Evolutionary conservation across 2,113 vertebrate genomes (phyloP).

Genomic region (Alces alces): DNA sequence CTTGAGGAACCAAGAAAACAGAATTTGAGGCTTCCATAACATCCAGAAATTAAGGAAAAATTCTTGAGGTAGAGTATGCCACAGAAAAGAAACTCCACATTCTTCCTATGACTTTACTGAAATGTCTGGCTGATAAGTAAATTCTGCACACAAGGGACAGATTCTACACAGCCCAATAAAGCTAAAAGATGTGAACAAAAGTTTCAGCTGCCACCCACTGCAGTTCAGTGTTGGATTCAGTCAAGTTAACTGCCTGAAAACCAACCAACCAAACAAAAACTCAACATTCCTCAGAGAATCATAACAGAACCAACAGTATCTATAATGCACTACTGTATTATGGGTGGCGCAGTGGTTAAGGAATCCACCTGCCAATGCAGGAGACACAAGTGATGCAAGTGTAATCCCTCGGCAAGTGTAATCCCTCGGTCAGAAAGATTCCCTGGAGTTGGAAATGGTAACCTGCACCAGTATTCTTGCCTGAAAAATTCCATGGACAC

Average conservation of each 20-base stretch:
- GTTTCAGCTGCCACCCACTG: not conserved
- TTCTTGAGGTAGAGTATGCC: not conserved
- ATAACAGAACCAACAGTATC: not conserved
- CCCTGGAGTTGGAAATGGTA: not conserved
- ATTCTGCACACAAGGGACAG: not conserved
- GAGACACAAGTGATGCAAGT: not conserved
- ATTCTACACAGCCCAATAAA: not conserved
- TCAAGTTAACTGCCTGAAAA: not conserved
- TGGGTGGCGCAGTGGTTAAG: not conserved
- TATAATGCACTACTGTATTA: not conserved
- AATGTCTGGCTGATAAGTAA: not conserved
- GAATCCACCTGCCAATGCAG: not conserved
- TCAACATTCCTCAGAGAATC: not conserved
- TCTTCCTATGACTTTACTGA: not conserved
- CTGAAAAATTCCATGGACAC: not conserved
- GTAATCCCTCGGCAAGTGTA: not conserved
- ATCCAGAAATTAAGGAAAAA: not conserved
- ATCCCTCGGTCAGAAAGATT: not conserved
- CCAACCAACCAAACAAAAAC: not conserved
- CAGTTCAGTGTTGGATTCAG: not conserved
- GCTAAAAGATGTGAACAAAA: not conserved
- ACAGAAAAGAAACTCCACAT: not conserved
- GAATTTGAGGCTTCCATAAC: not conserved
- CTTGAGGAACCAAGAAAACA: not conserved
- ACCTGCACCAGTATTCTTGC: not conserved